Evolutionary conservation across 2,113 vertebrate genomes (phyloP).

Genomic region (Hyaena hyaena): DNA sequence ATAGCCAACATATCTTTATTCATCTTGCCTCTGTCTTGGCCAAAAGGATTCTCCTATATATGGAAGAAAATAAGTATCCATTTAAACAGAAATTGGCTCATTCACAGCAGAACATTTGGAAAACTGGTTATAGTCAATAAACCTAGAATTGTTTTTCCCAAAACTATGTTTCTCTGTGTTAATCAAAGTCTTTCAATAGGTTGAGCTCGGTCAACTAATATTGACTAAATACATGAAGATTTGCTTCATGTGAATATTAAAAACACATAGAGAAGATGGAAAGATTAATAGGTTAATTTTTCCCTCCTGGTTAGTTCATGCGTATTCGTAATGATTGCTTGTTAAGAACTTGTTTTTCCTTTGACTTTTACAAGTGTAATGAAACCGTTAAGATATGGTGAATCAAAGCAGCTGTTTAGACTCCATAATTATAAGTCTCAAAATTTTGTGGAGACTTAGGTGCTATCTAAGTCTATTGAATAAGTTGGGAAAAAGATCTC

Average conservation of each 20-base stretch:
- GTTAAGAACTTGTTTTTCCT: neutral
- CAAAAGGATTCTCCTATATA: neutral
- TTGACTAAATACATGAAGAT: neutral
- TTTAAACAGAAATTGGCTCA: slow-evolving; percentile 35
- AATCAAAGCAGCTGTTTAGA: neutral
- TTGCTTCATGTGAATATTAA: neutral
- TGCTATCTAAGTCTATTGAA: neutral
- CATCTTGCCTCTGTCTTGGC: neutral
- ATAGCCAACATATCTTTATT: neutral
- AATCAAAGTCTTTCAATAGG: slow-evolving; percentile 48
- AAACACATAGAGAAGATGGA: neutral
- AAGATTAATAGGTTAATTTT: neutral
- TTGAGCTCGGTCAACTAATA: neutral
- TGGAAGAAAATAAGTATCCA: slow-evolving; percentile 3
- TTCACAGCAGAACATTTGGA: slow-evolving; percentile 49
- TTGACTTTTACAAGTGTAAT: slow-evolving; percentile 8
- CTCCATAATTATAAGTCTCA: neutral
- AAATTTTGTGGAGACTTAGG: neutral
- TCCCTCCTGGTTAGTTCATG: neutral
- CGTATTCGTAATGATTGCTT: neutral
- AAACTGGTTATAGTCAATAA: slow-evolving; percentile 54
- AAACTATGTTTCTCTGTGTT: slow-evolving; percentile 27
- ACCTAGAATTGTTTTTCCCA: neutral
- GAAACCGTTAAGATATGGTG: neutral
- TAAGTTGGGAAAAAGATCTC: neutral